A percentile compares a stretch with the other conserved stretches of the same genome.
Evolutionary conservation across 2,888 invertebrate genomes (phyloP).

Genomic region (Nasonovia ribisnigri): DNA sequence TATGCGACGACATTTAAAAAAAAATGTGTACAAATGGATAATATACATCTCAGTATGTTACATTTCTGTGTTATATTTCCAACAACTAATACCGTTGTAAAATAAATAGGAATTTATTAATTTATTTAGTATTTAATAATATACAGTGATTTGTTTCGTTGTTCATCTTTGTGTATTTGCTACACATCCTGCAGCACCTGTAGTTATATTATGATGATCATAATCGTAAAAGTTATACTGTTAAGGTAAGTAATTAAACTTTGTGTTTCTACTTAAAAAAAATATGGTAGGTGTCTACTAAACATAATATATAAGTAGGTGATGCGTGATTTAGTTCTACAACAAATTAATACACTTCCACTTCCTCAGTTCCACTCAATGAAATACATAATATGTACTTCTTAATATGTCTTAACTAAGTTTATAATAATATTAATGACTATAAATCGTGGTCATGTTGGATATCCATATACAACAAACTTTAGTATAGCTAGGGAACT

Average conservation of each 20-base stretch:
- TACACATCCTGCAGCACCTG: neutral
- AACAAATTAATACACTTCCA: neutral
- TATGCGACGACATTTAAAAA: neutral
- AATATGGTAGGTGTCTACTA: neutral
- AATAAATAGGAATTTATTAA: neutral
- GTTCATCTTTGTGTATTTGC: neutral
- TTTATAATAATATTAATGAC: neutral
- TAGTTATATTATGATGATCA: neutral
- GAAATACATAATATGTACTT: neutral
- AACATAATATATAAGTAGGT: neutral
- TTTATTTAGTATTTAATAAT: neutral
- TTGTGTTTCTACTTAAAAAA: neutral
- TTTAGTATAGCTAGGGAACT: neutral
- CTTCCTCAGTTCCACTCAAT: neutral
- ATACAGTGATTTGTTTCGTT: too few relatives aligned
- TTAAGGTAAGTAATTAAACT: neutral
- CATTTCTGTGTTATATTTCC: too few relatives aligned
- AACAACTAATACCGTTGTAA: too few relatives aligned
- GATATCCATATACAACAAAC: neutral
- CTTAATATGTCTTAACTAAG: neutral
- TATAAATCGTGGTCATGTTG: neutral
- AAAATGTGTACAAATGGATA: neutral
- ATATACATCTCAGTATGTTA: neutral
- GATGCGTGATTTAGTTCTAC: neutral
- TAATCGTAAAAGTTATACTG: neutral